Base-by-base conservation (phyloP, 2,797 vertebrate species). In the Manis crassicaudata region DNA sequence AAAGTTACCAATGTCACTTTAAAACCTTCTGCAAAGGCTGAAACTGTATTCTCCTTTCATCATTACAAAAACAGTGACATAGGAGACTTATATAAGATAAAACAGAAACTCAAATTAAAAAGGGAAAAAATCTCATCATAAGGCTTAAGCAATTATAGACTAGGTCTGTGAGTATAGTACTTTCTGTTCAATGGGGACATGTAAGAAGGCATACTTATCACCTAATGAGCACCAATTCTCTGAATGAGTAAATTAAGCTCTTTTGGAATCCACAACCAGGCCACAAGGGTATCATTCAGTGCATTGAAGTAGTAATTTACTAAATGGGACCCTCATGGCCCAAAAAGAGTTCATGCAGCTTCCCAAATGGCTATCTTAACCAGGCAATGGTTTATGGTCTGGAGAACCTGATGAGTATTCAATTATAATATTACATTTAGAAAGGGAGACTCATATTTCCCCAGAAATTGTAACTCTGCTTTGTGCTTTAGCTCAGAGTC, bases 361-460 rank as follows among this genome's bases (percentile, higher is more conserved):
- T 97, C 92, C 94, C 95, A 97, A 92, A 94, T 92, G 96, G 60
- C 95, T 97, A 87, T 94, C 94, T 97, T 96, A 97, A 97, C 68
- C 82, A 97, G 94, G 88, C 60, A 16, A 91, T 97, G 88, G 95
- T 98, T 97, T 97, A 96, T 96, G 75, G 90, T 90, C 90, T 96
- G 65, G 60, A 92, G 92, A 96, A 83, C n/a, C 85, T 92, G 94
- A 90, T 85, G 85, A 94, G 56, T 84, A 52, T 92, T 96, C 92
- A 92, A 84, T 96, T 95, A 92, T 72, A 90, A 43, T 50, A 62
- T 95, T 95, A 70, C 70, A 76, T 93, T 96, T 88, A 90, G 88
- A 65, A 96, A 95, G 91, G 37, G 65, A 92, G 92, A 77, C 43
- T 67, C 70, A 54, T 85, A 81, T 81, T 96, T 97, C 54, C 76